phyloP scores from a whole-genome alignment of 2,113 vertebrate genomes.

The Sapajus apella region DNA sequence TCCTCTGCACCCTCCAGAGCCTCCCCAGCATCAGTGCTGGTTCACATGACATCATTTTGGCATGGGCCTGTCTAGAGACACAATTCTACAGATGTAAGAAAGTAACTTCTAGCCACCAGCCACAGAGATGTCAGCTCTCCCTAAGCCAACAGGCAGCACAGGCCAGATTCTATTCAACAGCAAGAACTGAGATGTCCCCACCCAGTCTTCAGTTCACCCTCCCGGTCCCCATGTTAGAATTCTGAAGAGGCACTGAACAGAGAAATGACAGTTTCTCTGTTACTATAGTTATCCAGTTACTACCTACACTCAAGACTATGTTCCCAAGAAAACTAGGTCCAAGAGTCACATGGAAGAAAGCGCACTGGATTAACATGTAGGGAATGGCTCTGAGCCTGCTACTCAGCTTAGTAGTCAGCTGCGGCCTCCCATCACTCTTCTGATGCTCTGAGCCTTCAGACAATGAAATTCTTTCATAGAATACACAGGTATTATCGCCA shows the following conservation, averaged over 20 bases:
- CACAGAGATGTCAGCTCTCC: background rate
- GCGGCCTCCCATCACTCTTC: background rate
- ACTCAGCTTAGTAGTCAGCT: background rate
- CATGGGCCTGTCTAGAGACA: no score
- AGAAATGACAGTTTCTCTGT: no score
- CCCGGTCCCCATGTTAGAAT: background rate
- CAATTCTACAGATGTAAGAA: background rate
- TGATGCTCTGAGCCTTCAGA: background rate
- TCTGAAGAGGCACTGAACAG: background rate
- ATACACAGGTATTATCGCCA: background rate
- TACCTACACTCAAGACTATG: background rate
- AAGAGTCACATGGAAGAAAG: background rate
- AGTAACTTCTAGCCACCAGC: background rate
- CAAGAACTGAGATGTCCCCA: background rate
- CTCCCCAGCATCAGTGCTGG: no score
- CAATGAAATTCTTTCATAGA: background rate
- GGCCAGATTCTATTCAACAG: background rate
- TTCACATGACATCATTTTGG: fast-evolving
- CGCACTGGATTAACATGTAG: background rate
- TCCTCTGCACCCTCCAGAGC: background rate
- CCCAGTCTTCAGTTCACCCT: background rate
- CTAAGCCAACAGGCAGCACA: background rate
- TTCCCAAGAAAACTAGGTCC: background rate
- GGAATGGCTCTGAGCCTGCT: background rate
- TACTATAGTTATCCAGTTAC: background rate